phyloP scores from a whole-genome alignment of 2,888 invertebrate species.

The Strigamia crassipes region DNA sequence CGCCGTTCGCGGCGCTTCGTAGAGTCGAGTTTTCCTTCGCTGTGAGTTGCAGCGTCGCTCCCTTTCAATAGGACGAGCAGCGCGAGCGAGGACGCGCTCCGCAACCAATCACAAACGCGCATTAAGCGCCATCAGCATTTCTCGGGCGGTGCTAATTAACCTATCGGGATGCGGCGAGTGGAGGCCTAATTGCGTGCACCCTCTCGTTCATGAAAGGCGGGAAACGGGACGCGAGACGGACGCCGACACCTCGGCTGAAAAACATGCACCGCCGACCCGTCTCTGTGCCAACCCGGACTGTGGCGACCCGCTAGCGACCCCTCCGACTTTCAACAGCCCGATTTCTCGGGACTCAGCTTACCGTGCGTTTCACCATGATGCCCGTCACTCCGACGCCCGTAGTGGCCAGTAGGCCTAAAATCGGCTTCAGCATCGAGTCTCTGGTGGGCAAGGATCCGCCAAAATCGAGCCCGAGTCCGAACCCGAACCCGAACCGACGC shows the following conservation, averaged over 20 bases:
- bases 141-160: conserved; percentile 48
- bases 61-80: conserved; percentile 31
- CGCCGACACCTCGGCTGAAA: conserved; percentile 13
- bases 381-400: conserved; percentile 90
- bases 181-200: conserved; percentile 44
- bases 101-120: conserved; percentile 42
- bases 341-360: neutral
- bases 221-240: conserved; percentile 17
- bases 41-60: neutral
- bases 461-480: neutral
- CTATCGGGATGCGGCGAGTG: conserved; percentile 47
- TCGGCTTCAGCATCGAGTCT: conserved; percentile 86
- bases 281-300: neutral
- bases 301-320: neutral
- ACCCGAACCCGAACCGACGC: neutral
- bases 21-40: neutral
- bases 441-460: conserved; percentile 48
- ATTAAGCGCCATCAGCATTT: conserved; percentile 48
- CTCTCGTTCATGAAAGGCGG: conserved; percentile 20
- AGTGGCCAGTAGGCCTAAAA: conserved; percentile 88
- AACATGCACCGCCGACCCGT: neutral
- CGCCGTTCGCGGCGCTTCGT: neutral
- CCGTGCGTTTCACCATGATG: conserved; percentile 69
- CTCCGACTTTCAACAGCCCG: neutral
- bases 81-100: conserved; percentile 23